Evolutionary conservation across 2,797 vertebrate species (phyloP), one percentile per base, ranked within the genome.

Genomic region (Pagetopsis macropterus): DNA sequence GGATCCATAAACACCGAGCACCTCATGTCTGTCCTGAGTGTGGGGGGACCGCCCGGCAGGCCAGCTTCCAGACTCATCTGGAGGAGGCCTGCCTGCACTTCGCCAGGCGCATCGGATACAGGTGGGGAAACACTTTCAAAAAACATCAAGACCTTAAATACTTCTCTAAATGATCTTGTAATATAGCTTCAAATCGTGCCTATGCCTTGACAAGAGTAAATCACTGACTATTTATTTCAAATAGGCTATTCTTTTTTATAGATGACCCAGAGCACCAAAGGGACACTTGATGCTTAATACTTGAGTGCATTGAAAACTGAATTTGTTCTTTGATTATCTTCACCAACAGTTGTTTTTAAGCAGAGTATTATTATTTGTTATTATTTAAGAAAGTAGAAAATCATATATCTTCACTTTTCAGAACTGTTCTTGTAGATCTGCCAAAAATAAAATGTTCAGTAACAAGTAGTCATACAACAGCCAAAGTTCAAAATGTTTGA

Each of bases 11-110:
- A 85, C 96, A 95, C 92, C 93, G 91, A 7, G 92, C 97, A 0
- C 97, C 98, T 2, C 95, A 98, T 0, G 96, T 99, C 12, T 99
- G 98, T 87, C 98, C 98, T 0, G 97, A 99, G 83, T 99, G 98
- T 0, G 97, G 98, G 0, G 96, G 96, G 2, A 92, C 94, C 9
- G 98, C 97, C 75, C 95, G 95, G 43, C 93, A 94, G 72, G 91
- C 96, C 16, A 95, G 92, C 87, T 96, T 98, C 68, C 94, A 97
- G 90, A 78, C 90, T 0, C 98, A 99, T 83, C 94, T 99, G 68
- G 95, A 95, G 73, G 96, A 98, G 19, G 94, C 95, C 72, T 99
- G 98, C 59, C 95, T 99, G 75, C 97, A 99, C 83, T 98, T 97
- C 78, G 96, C 97, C 43, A 94, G 98, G 4, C 94, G 97, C 23